phyloP scores from a whole-genome alignment of 2,888 invertebrate genomes.

The Eupithecia inturbata region DNA sequence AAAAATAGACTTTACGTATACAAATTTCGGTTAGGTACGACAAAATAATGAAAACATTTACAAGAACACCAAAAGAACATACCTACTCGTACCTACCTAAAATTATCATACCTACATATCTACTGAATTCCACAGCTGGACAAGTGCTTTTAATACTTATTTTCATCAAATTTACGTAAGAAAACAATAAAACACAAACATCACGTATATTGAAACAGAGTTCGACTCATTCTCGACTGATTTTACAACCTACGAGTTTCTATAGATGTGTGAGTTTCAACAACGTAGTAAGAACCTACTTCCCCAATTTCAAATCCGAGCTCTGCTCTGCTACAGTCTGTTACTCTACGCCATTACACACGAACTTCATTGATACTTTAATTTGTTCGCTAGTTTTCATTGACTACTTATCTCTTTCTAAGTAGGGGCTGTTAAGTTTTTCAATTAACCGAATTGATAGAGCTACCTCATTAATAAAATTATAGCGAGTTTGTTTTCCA shows the following conservation, averaged over 20 bases:
- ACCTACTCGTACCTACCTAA: too few relatives aligned
- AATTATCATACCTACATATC: too few relatives aligned
- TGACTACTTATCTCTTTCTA: constrained; percentile 27
- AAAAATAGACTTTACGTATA: too few relatives aligned
- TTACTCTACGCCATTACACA: constrained; percentile 60
- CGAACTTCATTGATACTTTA: constrained; percentile 58
- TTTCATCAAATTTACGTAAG: background rate
- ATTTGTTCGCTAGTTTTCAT: constrained; percentile 44
- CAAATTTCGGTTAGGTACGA: too few relatives aligned
- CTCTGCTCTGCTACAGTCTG: constrained; percentile 56
- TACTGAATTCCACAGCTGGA: too few relatives aligned
- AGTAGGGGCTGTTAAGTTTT: constrained; percentile 22
- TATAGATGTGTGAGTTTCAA: background rate
- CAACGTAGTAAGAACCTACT: constrained; percentile 40
- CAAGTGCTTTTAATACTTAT: background rate
- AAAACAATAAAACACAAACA: background rate
- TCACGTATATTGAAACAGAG: background rate
- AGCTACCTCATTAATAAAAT: constrained; percentile 8
- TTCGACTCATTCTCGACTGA: background rate
- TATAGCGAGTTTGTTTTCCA: background rate
- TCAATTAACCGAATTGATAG: constrained; percentile 16
- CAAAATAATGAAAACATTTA: too few relatives aligned
- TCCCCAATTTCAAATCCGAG: constrained; percentile 69
- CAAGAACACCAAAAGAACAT: too few relatives aligned
- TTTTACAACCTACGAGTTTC: background rate